Base-by-base conservation (phyloP, 2,888 invertebrate genomes). In the Caenorhabditis doughertyi region DNA sequence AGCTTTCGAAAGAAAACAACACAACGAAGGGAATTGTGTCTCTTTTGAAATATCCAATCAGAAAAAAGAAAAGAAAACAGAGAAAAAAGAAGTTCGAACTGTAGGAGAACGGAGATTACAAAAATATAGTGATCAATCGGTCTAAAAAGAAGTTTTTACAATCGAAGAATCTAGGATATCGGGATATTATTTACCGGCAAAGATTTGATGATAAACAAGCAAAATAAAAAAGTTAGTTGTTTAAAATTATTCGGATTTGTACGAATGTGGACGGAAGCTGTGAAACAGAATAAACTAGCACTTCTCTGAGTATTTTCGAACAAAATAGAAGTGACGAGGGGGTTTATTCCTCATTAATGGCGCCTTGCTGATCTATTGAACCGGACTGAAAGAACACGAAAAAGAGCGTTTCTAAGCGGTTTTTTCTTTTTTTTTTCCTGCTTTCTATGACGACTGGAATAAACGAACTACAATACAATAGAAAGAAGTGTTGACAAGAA, bases 331-430 rank as follows among this genome's bases (percentile, higher is more conserved):
- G 11, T 21, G 70, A 27, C 13, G 18, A n/a, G n/a, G n/a, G 9
- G 49, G 25, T 35, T 55, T 67, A 53, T 53, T n/a, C 11, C 25
- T 39, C 27, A 51, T 72, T 39, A 60, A 72, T 60, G 35, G 49
- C 35, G 58, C 60, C 29, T 27, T 39, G 35, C 25, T n/a, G 51
- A 47, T 11, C 51, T 23, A 72, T 18, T 51, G 42, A 51, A 42
- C 60, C 72, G 51, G 8, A 27, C 27, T 51, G 35, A 51, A 27
- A 39, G 25, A 39, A 42, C 72, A 72, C 53, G 16, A 60, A 60
- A 60, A 39, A 42, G 49, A 23, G 47, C 64, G 18, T 16, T 64
- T 70, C 21, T 3, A 27, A 9, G 32, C 29, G 8, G 32, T 2
- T 64, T 29, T 49, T n/a, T 47, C 13, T 21, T 58, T 39, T 39